Percentiles rank a stretch among this genome's conserved stretches.
These are phyloP conservation scores for Hippocampus mohnikei DNA, from an alignment of 2,113 vertebrate genomes.

Conservation along the genomic window DNA sequence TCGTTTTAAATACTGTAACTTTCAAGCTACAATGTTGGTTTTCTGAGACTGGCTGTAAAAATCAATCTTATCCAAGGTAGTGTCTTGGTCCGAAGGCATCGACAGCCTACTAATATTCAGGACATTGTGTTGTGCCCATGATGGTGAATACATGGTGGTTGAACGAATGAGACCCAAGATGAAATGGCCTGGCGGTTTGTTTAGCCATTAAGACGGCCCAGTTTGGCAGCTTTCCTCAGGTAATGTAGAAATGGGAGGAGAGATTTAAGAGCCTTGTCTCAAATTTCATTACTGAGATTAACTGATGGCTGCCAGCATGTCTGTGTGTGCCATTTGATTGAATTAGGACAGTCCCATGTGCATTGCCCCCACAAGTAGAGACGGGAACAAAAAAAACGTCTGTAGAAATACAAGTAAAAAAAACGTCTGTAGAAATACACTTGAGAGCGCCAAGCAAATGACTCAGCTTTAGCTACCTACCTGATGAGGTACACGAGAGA, in stretches of 20 bases:
- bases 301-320: constrained; percentile 42
- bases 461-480: no score
- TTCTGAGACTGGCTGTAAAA: constrained; percentile 1
- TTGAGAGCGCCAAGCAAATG: no score
- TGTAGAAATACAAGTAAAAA: no score
- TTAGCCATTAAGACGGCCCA: constrained; percentile 21
- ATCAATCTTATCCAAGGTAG: constrained; percentile 4
- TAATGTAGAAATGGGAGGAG: constrained; percentile 29
- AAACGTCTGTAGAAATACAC: no score
- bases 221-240: constrained; percentile 32
- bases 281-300: constrained; percentile 39
- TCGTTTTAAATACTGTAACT: neutral
- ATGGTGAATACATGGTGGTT: neutral
- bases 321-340: constrained; percentile 27
- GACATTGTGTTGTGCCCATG: constrained; percentile 7
- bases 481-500: no score
- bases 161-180: constrained; percentile 18
- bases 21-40: neutral
- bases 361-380: constrained; percentile 8
- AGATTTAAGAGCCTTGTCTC: constrained; percentile 44
- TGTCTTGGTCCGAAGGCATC: constrained; percentile 13
- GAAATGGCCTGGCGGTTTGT: constrained; percentile 29
- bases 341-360: constrained; percentile 11
- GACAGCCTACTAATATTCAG: constrained; percentile 16
- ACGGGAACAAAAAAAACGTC: neutral